phyloP scores from a whole-genome alignment of 2,113 vertebrate species.

The Melanerpes aurifrons region DNA sequence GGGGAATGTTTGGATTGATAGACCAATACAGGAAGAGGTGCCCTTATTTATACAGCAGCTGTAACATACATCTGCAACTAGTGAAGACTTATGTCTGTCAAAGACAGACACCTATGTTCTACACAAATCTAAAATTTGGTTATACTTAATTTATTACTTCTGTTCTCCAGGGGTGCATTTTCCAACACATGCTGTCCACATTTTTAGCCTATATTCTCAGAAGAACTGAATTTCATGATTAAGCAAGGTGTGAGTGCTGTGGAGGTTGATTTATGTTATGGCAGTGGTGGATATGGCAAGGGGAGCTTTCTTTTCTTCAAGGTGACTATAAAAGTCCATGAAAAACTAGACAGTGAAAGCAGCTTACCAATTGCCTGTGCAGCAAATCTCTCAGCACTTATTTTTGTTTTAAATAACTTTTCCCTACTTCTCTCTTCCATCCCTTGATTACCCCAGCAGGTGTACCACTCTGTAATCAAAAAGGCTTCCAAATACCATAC shows the following conservation, averaged over 20 bases:
- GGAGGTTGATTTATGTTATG: not conserved
- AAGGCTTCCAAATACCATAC: not conserved
- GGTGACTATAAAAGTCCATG: not conserved
- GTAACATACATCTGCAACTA: not conserved
- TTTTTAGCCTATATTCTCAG: not conserved
- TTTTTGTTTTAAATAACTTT: not conserved
- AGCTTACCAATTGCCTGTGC: not conserved
- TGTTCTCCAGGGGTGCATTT: not conserved
- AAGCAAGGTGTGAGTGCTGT: not conserved
- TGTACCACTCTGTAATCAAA: not conserved
- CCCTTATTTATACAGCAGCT: not conserved
- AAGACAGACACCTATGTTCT: too few relatives aligned
- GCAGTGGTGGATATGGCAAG: too few relatives aligned
- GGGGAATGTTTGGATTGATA: not conserved
- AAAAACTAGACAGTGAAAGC: not conserved
- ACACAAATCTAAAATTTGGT: not conserved
- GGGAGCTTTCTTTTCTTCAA: not conserved
- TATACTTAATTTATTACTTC: not conserved
- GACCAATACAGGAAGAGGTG: not conserved
- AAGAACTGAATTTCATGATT: not conserved
- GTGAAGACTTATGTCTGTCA: not conserved
- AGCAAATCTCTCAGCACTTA: not conserved
- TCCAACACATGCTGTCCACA: not conserved
- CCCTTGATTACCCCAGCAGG: constrained; percentile 2
- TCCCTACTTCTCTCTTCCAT: not conserved